These are phyloP conservation scores for Agrotis segetum DNA, from an alignment of 2,888 invertebrate genomes.

Conservation along the genomic window DNA sequence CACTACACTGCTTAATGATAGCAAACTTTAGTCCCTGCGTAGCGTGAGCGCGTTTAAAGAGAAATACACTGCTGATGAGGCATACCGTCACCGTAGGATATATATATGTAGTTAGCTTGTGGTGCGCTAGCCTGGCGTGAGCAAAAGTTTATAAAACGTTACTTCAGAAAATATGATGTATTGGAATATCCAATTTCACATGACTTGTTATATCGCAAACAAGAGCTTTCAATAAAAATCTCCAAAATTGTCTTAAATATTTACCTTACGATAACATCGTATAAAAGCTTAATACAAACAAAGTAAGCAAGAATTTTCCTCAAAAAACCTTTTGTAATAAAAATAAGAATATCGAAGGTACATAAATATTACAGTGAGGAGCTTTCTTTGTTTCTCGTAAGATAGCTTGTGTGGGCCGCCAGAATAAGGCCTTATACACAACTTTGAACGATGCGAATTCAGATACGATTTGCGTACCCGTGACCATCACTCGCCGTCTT, in stretches of 20 bases:
- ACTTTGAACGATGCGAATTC: not conserved
- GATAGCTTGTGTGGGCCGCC: slow-evolving; percentile 10
- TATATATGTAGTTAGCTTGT: too few relatives aligned
- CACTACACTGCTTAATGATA: too few relatives aligned
- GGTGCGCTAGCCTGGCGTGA: too few relatives aligned
- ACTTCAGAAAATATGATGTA: too few relatives aligned
- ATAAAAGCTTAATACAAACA: slow-evolving; percentile 15
- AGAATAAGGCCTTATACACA: not conserved
- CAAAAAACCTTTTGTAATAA: not conserved
- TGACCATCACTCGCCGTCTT: not conserved
- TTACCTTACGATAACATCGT: not conserved
- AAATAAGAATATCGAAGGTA: slow-evolving; percentile 13
- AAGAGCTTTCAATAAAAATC: not conserved
- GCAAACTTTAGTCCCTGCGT: too few relatives aligned
- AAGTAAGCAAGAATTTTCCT: not conserved
- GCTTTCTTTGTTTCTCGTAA: slow-evolving; percentile 26
- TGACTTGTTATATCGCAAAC: not conserved
- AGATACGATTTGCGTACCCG: not conserved
- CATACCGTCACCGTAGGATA: too few relatives aligned
- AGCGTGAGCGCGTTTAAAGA: too few relatives aligned
- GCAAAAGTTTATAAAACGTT: too few relatives aligned
- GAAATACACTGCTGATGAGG: too few relatives aligned
- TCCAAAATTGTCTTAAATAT: not conserved
- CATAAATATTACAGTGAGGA: slow-evolving; percentile 5
- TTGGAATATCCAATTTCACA: too few relatives aligned